Base-by-base conservation (phyloP, 2,797 vertebrate genomes). In the Hybognathus amarus region DNA sequence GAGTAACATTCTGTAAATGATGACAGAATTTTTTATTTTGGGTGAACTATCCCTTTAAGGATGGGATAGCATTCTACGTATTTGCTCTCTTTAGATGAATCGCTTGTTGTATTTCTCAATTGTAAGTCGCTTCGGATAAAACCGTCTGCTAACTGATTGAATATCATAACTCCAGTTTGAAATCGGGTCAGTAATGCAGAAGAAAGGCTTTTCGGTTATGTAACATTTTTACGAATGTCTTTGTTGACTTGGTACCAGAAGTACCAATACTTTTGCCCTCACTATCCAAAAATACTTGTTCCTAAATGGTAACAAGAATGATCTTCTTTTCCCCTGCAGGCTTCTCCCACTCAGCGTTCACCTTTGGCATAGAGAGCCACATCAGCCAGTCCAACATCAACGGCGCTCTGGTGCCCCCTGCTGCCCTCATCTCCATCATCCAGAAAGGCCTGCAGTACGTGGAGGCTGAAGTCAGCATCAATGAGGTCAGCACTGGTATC, bases 361-460 rank as follows among this genome's bases (percentile, higher is more conserved):
- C 98, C 88, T 99, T 99, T 93, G 98, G 98, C 95, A 99, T 99
- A 96, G 98, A 99, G 95, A 99, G 98, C 96, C 98, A 98, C 96
- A 99, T 99, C 94, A 99, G 98, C 94, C 98, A 99, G 90, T 99
- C 98, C 85, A 99, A 98, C 92, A 99, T 99, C 93, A 99, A 99
- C 83, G 98, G 98, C 91, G 97, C 98, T 91, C 94, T 99, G 85
- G 97, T 99, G 91, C 98, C 98, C 91, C 98, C 98, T 91, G 98
- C 98, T 92, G 98, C 98, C 89, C 95, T 99, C 93, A 99, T 99
- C 93, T 99, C 97, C 86, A 98, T 99, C 95, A 97, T 99, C 92
- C 98, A 99, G 94, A 99, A 99, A 95, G 98, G 98, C 90, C 95
- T 99, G 89, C 98, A 99, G 95, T 99, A 99, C 93, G 98, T 99